Conservation (phyloP, 2,888 invertebrate genomes). For the Cephalotes varians region DNA sequence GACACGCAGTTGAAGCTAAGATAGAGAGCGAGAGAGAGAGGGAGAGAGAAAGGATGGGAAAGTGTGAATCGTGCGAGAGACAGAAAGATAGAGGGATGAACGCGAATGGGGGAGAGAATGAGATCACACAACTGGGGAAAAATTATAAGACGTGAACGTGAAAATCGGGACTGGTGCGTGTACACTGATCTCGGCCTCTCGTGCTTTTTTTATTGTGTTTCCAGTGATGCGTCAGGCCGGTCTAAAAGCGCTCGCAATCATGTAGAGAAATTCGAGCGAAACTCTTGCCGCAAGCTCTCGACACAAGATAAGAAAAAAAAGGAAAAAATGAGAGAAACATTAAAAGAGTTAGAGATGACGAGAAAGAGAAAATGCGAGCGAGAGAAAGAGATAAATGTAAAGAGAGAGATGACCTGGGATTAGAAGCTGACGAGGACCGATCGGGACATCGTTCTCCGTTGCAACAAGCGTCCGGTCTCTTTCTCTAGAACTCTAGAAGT, state of each 20-base stretch:
- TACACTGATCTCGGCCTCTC: conserved; percentile 75
- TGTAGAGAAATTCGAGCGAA: conserved; percentile 19
- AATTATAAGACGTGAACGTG: conserved; percentile 21
- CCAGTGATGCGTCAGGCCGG: conserved; percentile 81
- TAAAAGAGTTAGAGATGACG: conserved; percentile 59
- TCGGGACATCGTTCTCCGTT: conserved; percentile 77
- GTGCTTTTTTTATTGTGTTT: conserved; percentile 74
- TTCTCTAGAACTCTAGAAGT: conserved; percentile 50
- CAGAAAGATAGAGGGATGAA: conserved; percentile 42
- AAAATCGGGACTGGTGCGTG: conserved; percentile 51
- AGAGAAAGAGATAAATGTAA: background rate
- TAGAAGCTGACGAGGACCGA: conserved; percentile 58
- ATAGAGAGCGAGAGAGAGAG: conserved; percentile 31
- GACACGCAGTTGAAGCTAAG: conserved; percentile 46
- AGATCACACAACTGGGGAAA: conserved; percentile 34
- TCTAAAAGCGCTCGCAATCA: conserved; percentile 61
- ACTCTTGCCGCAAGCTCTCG: conserved; percentile 41
- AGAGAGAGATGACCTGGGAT: conserved; percentile 25
- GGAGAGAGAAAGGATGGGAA: conserved; percentile 14
- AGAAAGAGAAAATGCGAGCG: conserved; percentile 6
- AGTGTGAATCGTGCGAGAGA: conserved; percentile 46
- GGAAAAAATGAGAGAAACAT: conserved; percentile 64
- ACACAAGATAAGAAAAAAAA: conserved; percentile 40
- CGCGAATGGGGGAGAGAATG: conserved; percentile 38
- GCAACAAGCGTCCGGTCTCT: conserved; percentile 84